These are phyloP conservation scores for Anolis apletophallus DNA, from an alignment of 2,797 vertebrate genomes.

Conservation along the genomic window DNA sequence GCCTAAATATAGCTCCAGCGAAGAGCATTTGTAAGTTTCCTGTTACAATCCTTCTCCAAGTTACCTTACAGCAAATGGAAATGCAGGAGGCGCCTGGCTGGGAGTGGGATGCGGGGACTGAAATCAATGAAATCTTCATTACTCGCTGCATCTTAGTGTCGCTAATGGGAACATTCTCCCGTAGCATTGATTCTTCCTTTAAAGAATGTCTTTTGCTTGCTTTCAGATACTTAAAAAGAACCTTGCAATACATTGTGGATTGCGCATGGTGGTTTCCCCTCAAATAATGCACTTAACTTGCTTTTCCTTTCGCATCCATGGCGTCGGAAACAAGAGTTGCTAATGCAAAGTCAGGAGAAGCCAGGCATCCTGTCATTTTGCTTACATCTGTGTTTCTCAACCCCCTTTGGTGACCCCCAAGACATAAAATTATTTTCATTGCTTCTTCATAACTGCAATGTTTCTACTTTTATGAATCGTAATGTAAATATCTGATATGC, in stretches of 20 bases:
- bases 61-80: conserved; percentile 77
- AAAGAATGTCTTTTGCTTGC: fast-evolving
- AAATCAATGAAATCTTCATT: conserved; percentile 74
- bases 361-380: conserved; percentile 19
- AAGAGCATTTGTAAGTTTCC: conserved; percentile 78
- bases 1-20: conserved; percentile 79
- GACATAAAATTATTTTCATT: no score
- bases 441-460: no score
- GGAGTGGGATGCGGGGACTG: neutral
- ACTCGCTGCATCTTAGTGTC: neutral
- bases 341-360: conserved; percentile 31
- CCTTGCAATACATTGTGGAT: neutral
- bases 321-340: conserved; percentile 29
- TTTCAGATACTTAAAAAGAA: conserved; percentile 1
- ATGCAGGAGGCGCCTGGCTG: no score
- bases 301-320: conserved; percentile 48
- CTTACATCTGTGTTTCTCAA: neutral
- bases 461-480: no score
- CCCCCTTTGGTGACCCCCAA: no score
- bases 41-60: conserved; percentile 73
- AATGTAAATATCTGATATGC: no score
- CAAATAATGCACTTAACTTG: conserved; percentile 1
- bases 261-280: neutral
- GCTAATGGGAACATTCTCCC: conserved; percentile 61
- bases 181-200: conserved; percentile 28